Base-by-base conservation (phyloP, 2,888 invertebrate genomes). In the Drosophila nr. perissopoda region DNA sequence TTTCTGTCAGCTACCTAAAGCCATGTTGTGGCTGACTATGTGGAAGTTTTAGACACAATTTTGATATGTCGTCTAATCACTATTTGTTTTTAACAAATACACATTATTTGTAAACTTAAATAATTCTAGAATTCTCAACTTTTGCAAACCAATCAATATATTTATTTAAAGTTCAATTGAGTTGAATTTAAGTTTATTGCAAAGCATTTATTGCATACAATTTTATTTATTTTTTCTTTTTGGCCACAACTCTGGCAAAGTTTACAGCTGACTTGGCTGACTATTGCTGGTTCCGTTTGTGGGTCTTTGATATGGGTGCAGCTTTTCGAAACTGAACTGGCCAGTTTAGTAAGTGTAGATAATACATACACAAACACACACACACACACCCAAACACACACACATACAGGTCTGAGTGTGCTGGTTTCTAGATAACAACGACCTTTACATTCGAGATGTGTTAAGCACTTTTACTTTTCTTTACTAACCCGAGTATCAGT, bases 221-320 rank as follows among this genome's bases (percentile, higher is more conserved):
- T 63, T 42, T 29, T 54, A 25, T 11, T 36, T 54, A 25, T 6
- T 36, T 8, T n/a, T 56, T 4, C 18, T 61, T 34, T 38, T 70
- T 71, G 63, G 33, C 38, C 48, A 63, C 48, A 72, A 63, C 34
- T 36, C 46, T 57, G 52, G 51, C 52, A 10, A 53, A 10, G 67
- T 38, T 75, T 74, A 63, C 76, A 75, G 70, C 60, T 74, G 74
- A 54, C 60, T 69, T 83, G 46, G 25, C 46, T 46, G 46, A 46
- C 46, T 66, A 56, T 52, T 54, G 63, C 60, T 53, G 76, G 67
- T 68, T 79, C 54, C 70, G 78, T 81, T 86, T 82, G 68, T 59
- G 63, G 27, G 46, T 57, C 70, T 70, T 65, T 66, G 67, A 68
- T 77, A 74, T 89, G 86, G 86, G 86, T 87, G 90, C 86, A 87